Base-by-base conservation (phyloP, 2,113 vertebrate genomes). In the Lonchura striata region DNA sequence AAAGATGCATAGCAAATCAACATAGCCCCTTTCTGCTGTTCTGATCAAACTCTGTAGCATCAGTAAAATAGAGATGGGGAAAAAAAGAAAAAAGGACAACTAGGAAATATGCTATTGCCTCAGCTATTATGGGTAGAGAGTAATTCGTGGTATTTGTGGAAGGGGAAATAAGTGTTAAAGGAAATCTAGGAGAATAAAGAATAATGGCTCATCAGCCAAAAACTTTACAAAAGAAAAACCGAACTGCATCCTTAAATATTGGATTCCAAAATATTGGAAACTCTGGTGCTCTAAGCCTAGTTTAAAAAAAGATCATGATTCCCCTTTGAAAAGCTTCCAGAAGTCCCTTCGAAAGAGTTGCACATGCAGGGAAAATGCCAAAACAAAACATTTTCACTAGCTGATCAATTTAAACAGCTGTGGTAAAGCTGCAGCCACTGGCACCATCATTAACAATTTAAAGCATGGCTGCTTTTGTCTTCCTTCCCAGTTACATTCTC, bases 371-470 rank as follows among this genome's bases (percentile, higher is more conserved):
- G 86, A 94, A 93, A 94, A 92, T 88, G 90, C 93, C 95, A 89
- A 89, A 96, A 95, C 86, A 94, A 95, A 97, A 94, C 83, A 89
- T 92, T 96, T 89, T 88, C 96, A 94, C 94, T 89, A 65, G 37
- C 77, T 92, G 96, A 98, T 96, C 91, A 97, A 97, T 97, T 90
- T 87, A 98, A 97, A 97, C 97, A 97, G 97, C 97, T 96, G 95
- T 93, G 76, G 95, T 96, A 96, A 97, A 95, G 95, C 96, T 96
- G 95, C 96, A 96, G 95, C 95, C 95, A 95, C 95, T 97, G 97
- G 96, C 96, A 97, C 95, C 94, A 88, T 97, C 97, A 96, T 97
- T 97, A 97, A 96, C 96, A 97, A 98, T 97, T 97, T 97, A 97
- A 96, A 97, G 96, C 95, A 97, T 95, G 87, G 92, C 95, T 97